Base-by-base conservation (phyloP, 2,113 vertebrate genomes). In the Oryctolagus cuniculus region DNA sequence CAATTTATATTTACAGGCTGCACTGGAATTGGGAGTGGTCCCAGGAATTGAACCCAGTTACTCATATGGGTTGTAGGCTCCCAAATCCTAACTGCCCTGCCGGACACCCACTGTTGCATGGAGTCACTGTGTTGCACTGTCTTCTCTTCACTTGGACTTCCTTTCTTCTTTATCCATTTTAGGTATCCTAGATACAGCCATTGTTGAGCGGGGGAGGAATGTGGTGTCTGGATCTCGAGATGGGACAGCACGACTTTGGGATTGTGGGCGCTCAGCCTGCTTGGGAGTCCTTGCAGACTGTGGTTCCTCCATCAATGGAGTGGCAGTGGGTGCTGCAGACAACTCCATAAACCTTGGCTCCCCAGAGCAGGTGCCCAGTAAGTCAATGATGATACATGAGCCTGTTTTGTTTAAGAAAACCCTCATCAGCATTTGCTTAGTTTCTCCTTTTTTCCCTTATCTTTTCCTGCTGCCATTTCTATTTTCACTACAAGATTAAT, bases 181-280 rank as follows among this genome's bases (percentile, higher is more conserved):
- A 99, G 98, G 98, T 64, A 96, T 99, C 94, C 90, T 99, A 92
- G 98, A 99, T 96, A 97, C 98, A 77, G 98, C 98, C 86, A 97
- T 99, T 7, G 97, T 99, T 96, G 98, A 99, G 10, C 96, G 98
- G 2, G 98, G 98, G 0, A 98, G 98, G 19, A 99, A 99, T 0
- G 98, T 99, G 7, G 75, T 99, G 2, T 98, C 98, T 86, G 97
- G 97, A 96, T 99, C 98, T 22, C 92, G 98, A 67, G 98, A 99
- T 0, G 98, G 98, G 73, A 98, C 98, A 0, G 98, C 97, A 9
- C 96, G 98, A 6, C 98, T 99, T 66, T 99, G 98, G 98, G 98
- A 99, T 82, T 99, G 98, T 1, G 98, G 98, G 1, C 98, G 96
- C 21, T 98, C 98, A 0, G 38, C 98, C 80, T 99, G 98, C 34